Conservation (phyloP, 2,113 vertebrate genomes). For the Rhinichthys klamathensis region DNA sequence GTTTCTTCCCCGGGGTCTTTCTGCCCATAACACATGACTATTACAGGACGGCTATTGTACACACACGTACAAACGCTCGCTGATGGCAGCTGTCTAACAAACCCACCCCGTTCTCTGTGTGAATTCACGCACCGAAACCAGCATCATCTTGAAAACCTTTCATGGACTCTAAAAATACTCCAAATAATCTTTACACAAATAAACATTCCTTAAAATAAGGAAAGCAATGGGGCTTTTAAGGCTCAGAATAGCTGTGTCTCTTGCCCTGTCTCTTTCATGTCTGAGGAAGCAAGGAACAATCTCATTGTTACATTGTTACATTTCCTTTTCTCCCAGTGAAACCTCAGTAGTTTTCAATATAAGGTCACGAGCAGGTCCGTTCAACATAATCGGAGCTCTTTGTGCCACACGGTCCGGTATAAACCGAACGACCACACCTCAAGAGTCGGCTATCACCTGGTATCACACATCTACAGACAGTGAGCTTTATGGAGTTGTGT, state of each 20-base stretch:
- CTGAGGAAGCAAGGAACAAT: slow-evolving; percentile 79
- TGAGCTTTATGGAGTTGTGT: neutral
- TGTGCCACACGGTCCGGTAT: neutral
- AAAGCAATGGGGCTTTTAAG: slow-evolving; percentile 74
- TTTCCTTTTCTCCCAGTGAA: slow-evolving; percentile 78
- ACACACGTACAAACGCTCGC: neutral
- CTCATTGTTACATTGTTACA: slow-evolving; percentile 85
- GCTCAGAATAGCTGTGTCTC: slow-evolving; percentile 73
- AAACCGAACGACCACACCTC: slow-evolving; percentile 4
- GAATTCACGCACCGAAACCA: slow-evolving; percentile 57
- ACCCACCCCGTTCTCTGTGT: slow-evolving; percentile 34
- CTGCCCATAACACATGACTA: slow-evolving; percentile 48
- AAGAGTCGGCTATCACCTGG: neutral
- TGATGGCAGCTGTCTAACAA: slow-evolving; percentile 58
- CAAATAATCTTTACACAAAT: slow-evolving; percentile 71
- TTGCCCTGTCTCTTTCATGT: slow-evolving; percentile 78
- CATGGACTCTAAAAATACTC: slow-evolving; percentile 74
- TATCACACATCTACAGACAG: neutral
- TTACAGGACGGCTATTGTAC: slow-evolving; percentile 42
- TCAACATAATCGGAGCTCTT: slow-evolving; percentile 37
- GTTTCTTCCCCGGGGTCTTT: slow-evolving; percentile 27
- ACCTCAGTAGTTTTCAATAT: slow-evolving; percentile 75
- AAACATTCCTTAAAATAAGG: slow-evolving; percentile 78
- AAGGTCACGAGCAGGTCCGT: slow-evolving; percentile 68
- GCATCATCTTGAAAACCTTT: slow-evolving; percentile 62